Conservation (phyloP, 2,113 vertebrate species). For the Hyperopisus bebe region DNA sequence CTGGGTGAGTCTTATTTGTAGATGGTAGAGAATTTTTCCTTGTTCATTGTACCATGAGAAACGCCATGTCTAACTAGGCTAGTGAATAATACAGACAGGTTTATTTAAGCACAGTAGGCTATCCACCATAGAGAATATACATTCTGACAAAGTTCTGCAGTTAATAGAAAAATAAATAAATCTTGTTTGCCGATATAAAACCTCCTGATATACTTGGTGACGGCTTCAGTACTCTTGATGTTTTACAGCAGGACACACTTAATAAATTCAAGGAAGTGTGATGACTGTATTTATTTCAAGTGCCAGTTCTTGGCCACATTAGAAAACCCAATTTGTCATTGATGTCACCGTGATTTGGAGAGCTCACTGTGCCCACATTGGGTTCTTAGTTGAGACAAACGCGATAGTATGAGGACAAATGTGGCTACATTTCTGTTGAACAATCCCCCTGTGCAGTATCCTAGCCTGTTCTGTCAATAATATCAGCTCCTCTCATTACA, state of each 20-base stretch:
- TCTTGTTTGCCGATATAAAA: neutral
- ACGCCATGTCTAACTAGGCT: neutral
- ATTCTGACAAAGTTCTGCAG: neutral
- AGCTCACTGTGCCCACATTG: neutral
- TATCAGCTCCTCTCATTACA: neutral
- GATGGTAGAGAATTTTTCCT: neutral
- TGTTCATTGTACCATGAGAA: neutral
- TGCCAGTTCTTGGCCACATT: neutral
- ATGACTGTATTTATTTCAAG: slow-evolving; percentile 13
- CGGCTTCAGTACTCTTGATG: neutral
- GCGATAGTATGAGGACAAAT: neutral
- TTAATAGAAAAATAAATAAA: neutral
- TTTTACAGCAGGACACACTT: neutral
- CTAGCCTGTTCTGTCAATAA: neutral
- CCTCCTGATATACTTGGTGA: neutral
- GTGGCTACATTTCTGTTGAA: neutral
- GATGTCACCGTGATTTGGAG: neutral
- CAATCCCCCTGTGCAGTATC: neutral
- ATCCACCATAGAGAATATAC: neutral
- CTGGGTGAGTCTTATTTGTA: slow-evolving; percentile 65
- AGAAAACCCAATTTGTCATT: neutral
- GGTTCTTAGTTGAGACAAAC: slow-evolving; percentile 5
- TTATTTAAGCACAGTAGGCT: neutral
- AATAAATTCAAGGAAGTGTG: slow-evolving; percentile 9
- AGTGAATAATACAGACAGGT: neutral